Evolutionary conservation across 1,140 invertebrate species (phyloP), one percentile per base, ranked within the genome.

Genomic region (Steinernema khuongi): DNA sequence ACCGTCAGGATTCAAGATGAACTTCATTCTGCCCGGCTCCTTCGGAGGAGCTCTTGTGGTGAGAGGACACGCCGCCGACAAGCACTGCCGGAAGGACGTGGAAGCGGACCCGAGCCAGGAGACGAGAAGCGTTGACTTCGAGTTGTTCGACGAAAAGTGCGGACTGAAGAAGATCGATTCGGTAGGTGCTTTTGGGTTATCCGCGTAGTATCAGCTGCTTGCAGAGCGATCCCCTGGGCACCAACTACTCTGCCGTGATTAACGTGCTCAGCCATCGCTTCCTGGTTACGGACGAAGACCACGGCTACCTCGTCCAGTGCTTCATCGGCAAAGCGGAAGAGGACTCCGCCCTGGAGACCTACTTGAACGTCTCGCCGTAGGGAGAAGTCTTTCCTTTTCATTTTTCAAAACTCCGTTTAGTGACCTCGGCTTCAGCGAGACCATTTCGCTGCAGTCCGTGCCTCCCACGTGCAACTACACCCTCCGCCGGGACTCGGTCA

Each of bases 391-490:
- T n/a, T n/a, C 36, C 26, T 22, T 60, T 60, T 60, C 22, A n/a
- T 7, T 22, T 22, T 22, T 72, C 67, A 68, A 71, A 71, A 73
- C 67, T 26, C 19, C n/a, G 1, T 74, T 73, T 31, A 74, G 68
- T 41, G 72, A 74, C 19, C 17, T 74, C 32, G 70, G 68, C 0
- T 72, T 77, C 31, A 74, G 74, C 28, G 77, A 78, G 36, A 73
- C 74, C 0, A 74, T 78, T 44, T 78, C 77, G 1, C 43, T 76
- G 7, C 26, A 22, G n/a, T 33, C 72, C 7, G 19, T 77, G 0
- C 74, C 75, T 1, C 77, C 77, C 4, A 78, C 71, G 0, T 78
- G 77, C 32, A 77, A 67, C 7, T 78, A 78, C 60, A 74, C 77
- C 1, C 74, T 78, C 29, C 19, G 77, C 29, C 67, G 69, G 19